Conservation (phyloP, 2,113 vertebrate species). For the Dipodomys ordii region DNA sequence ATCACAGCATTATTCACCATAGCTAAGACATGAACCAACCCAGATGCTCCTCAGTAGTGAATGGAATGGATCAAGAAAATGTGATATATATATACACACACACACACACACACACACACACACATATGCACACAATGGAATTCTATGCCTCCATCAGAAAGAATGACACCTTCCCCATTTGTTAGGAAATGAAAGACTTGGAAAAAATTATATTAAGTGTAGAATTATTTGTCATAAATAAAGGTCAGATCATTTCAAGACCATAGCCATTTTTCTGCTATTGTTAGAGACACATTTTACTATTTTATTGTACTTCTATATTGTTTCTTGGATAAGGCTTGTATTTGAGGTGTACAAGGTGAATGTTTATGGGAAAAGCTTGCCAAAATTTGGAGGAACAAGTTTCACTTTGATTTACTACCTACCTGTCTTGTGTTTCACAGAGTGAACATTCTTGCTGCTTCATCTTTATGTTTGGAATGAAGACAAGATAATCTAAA, state of each 20-base stretch:
- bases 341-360: neutral
- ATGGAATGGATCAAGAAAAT: too few relatives aligned
- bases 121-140: too few relatives aligned
- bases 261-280: neutral
- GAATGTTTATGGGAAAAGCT: neutral
- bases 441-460: neutral
- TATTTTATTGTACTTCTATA: neutral
- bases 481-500: conserved; percentile 7
- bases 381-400: neutral
- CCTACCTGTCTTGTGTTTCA: neutral
- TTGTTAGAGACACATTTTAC: neutral
- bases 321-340: neutral
- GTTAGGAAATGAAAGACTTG: too few relatives aligned
- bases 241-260: neutral
- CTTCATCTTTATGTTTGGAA: neutral
- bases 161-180: too few relatives aligned
- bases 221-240: neutral
- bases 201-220: too few relatives aligned
- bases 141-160: too few relatives aligned
- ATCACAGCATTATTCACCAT: too few relatives aligned
- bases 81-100: too few relatives aligned
- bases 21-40: too few relatives aligned
- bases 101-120: too few relatives aligned
- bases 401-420: neutral
- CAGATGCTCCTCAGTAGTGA: too few relatives aligned